These are phyloP conservation scores for Tapirus terrestris DNA, from an alignment of 2,113 vertebrate species.

Conservation along the genomic window DNA sequence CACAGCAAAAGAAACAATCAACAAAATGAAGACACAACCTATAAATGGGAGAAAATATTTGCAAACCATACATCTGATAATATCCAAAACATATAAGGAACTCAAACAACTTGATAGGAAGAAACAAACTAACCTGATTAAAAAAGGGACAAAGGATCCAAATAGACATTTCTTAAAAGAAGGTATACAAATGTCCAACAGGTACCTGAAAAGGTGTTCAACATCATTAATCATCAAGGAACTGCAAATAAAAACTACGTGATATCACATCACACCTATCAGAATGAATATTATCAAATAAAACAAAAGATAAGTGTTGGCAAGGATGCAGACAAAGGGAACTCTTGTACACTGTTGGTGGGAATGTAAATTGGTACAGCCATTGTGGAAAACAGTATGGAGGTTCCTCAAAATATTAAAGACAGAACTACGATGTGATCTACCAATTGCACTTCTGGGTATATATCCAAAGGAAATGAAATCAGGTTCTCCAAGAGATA, in stretches of 20 bases:
- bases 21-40: background rate
- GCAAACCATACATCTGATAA: background rate
- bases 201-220: background rate
- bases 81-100: background rate
- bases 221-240: background rate
- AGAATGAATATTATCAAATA: background rate
- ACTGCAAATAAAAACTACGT: background rate
- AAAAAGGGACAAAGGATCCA: background rate
- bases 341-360: background rate
- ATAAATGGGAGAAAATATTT: background rate
- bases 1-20: background rate
- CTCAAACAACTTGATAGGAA: background rate
- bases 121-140: background rate
- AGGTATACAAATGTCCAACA: background rate
- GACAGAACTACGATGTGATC: background rate
- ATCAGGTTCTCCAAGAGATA: background rate
- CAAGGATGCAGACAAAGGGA: background rate
- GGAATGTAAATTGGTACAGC: background rate
- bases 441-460: background rate
- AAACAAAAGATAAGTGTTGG: background rate
- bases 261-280: background rate
- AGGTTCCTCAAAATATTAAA: background rate
- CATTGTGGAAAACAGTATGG: background rate
- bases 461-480: background rate
- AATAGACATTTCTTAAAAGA: background rate